These are phyloP conservation scores for Drosophila melanosoma DNA, from an alignment of 2,888 invertebrate genomes.

Conservation along the genomic window DNA sequence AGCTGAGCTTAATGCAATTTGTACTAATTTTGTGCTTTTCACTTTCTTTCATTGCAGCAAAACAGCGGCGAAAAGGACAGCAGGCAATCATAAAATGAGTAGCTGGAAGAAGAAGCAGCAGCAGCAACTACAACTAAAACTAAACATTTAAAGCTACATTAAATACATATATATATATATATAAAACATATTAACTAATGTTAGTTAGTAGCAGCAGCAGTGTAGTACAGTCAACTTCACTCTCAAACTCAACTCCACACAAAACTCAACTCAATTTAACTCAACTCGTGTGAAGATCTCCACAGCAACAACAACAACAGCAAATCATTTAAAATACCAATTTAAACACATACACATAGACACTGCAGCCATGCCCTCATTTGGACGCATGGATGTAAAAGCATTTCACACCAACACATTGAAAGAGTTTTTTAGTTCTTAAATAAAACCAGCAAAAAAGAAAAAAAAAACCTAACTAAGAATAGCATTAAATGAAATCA, in stretches of 20 bases:
- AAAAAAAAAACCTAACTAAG: conserved; percentile 46
- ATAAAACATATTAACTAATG: conserved; percentile 46
- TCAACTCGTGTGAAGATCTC: conserved; percentile 71
- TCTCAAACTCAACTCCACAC: conserved; percentile 52
- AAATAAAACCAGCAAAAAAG: conserved; percentile 1
- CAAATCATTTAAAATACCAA: conserved; percentile 1
- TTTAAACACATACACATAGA: conserved; percentile 27
- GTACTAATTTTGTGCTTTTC: conserved; percentile 59
- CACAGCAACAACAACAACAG: conserved; percentile 41
- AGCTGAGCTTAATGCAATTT: conserved; percentile 24
- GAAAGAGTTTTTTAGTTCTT: conserved; percentile 65
- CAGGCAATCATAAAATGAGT: conserved; percentile 69
- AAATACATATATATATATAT: conserved; percentile 10
- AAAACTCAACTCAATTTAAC: conserved; percentile 45
- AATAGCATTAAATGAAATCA: conserved; percentile 53
- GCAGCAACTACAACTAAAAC: conserved; percentile 48
- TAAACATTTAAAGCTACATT: conserved; percentile 59
- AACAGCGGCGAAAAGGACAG: conserved; percentile 69
- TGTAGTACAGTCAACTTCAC: conserved; percentile 78
- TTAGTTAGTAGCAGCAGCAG: conserved; percentile 40
- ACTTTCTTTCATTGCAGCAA: conserved; percentile 70
- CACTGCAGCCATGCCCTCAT: conserved; percentile 35
- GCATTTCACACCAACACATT: conserved; percentile 57
- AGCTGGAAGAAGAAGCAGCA: conserved; percentile 31
- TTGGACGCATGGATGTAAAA: conserved; percentile 21